Conservation (phyloP, 2,113 vertebrate genomes). For the Vulpes lagopus region DNA sequence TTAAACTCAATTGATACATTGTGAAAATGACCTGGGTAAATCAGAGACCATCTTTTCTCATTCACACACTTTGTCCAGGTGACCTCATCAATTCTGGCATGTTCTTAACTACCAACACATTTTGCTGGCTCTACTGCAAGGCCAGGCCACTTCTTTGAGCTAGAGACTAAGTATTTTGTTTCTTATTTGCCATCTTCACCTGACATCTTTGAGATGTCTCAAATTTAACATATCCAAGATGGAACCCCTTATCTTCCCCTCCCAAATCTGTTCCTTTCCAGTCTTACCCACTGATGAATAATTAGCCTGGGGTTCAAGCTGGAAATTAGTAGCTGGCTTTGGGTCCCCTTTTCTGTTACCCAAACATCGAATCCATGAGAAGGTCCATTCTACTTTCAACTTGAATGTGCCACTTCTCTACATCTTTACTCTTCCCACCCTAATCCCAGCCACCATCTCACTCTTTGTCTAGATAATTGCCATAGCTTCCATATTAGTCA, state of each 20-base stretch:
- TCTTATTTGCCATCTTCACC: not conserved
- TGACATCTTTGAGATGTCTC: not conserved
- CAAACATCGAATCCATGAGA: not conserved
- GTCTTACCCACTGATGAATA: not conserved
- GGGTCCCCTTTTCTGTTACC: not conserved
- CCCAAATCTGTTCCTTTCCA: not conserved
- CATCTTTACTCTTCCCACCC: not conserved
- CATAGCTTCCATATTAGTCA: not conserved
- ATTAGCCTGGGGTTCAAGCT: not conserved
- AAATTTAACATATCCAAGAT: not conserved
- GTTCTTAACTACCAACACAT: not conserved
- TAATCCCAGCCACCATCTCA: not conserved
- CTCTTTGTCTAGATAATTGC: not conserved
- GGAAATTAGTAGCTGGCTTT: not conserved
- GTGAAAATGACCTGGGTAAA: not conserved
- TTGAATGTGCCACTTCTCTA: not conserved
- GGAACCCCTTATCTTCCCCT: not conserved
- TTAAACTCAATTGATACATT: not conserved
- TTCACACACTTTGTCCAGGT: not conserved
- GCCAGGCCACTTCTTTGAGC: not conserved
- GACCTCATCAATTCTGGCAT: not conserved
- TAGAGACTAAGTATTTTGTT: not conserved
- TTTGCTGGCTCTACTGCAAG: not conserved
- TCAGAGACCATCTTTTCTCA: not conserved
- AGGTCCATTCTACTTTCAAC: not conserved